phyloP scores from a whole-genome alignment of 1,140 invertebrate genomes.

The Phthorimaea operculella region DNA sequence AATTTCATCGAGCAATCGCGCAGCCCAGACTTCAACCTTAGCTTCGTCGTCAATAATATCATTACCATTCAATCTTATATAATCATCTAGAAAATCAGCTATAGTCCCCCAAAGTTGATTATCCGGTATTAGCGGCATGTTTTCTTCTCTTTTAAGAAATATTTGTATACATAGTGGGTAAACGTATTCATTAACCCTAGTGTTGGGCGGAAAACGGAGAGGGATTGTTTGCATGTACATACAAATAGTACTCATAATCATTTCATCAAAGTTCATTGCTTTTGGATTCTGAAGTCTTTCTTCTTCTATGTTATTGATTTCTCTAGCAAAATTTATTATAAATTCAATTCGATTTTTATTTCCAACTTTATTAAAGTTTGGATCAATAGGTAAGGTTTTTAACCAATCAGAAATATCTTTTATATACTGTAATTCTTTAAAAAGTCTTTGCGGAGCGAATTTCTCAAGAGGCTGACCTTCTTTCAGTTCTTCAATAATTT shows the following conservation, averaged over 20 bases:
- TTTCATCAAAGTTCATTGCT: neutral
- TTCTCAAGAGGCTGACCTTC: neutral
- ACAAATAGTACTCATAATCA: too few species aligned
- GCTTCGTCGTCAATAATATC: neutral
- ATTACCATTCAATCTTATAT: neutral
- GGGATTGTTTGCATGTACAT: too few species aligned
- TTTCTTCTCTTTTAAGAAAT: too few species aligned
- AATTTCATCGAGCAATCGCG: neutral
- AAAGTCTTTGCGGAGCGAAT: constrained; percentile 18
- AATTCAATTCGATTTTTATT: neutral
- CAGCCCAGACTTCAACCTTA: neutral
- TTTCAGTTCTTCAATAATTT: neutral
- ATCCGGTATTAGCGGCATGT: too few species aligned
- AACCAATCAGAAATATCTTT: constrained; percentile 36
- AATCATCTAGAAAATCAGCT: neutral
- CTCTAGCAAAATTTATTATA: neutral
- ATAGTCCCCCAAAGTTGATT: too few species aligned
- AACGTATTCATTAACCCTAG: too few species aligned
- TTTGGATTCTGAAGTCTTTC: neutral
- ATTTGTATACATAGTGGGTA: too few species aligned
- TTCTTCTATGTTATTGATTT: neutral
- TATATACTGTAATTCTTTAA: constrained; percentile 29
- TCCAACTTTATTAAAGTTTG: constrained; percentile 8
- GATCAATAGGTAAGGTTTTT: constrained; percentile 28
- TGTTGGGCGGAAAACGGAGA: too few species aligned